phyloP scores from a whole-genome alignment of 2,888 invertebrate species.

The Epistrophe grossulariae region DNA sequence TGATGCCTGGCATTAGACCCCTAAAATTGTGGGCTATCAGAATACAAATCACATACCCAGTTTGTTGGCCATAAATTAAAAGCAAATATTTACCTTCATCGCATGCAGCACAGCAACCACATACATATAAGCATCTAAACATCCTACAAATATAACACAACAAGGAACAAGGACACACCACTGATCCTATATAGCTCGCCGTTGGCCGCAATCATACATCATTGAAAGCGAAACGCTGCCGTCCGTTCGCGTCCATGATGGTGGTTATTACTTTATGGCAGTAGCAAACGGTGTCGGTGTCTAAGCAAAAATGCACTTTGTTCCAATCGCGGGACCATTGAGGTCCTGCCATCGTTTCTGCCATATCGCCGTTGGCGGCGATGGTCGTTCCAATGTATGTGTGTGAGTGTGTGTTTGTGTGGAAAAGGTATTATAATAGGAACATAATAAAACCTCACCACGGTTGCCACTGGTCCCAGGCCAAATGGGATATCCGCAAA shows the following conservation, averaged over 20 bases:
- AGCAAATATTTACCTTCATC: conserved; percentile 72
- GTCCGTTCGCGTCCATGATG: conserved; percentile 13
- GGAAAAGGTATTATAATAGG: conserved; percentile 43
- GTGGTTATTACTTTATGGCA: conserved; percentile 66
- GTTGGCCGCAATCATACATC: conserved; percentile 63
- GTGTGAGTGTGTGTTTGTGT: not conserved
- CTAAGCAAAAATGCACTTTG: conserved; percentile 52
- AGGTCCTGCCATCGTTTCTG: conserved; percentile 6
- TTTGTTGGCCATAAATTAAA: conserved; percentile 63
- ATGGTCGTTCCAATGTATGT: not conserved
- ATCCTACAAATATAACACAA: conserved; percentile 1
- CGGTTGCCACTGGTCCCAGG: conserved; percentile 35
- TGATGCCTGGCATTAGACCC: conserved; percentile 44
- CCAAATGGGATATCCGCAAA: conserved; percentile 72
- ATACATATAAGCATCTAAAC: conserved; percentile 15
- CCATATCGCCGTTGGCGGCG: not conserved
- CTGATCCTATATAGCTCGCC: not conserved
- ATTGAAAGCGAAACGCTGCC: conserved; percentile 31
- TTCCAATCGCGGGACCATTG: conserved; percentile 28
- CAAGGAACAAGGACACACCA: conserved; percentile 14
- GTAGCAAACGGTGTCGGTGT: conserved; percentile 3
- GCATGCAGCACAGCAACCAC: conserved; percentile 17
- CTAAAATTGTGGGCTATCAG: conserved; percentile 38
- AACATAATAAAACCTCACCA: conserved; percentile 68
- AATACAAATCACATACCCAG: conserved; percentile 41